A percentile compares a stretch with the other conserved stretches of the same genome.
Evolutionary conservation across 2,113 vertebrate genomes (phyloP).

Genomic region (Regulus satrapa): DNA sequence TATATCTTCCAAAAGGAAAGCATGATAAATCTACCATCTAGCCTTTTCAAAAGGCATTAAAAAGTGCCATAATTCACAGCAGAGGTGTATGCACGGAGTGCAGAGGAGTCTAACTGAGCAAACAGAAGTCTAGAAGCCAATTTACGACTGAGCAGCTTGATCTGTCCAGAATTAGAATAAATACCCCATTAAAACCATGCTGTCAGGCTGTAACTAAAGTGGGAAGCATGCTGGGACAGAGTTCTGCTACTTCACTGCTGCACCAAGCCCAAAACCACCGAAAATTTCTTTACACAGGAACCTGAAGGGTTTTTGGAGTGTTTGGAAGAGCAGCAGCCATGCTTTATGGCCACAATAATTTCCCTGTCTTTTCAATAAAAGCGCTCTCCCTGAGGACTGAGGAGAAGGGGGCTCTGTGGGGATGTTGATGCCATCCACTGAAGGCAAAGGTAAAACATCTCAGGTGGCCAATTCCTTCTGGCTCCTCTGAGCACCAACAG

Average conservation of each 20-base stretch:
- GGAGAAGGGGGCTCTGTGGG: background rate
- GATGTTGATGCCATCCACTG: background rate
- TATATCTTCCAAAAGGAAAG: background rate
- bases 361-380: background rate
- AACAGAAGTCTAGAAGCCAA: background rate
- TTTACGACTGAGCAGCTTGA: background rate
- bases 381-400: fast-evolving
- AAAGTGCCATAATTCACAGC: background rate
- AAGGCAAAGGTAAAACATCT: background rate
- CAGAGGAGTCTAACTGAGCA: background rate
- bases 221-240: background rate
- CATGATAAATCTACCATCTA: background rate
- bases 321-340: background rate
- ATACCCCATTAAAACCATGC: background rate
- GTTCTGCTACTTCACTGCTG: background rate
- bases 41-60: background rate
- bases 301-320: background rate
- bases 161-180: background rate
- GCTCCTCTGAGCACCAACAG: background rate
- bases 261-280: background rate
- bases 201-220: background rate
- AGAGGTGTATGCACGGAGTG: background rate
- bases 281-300: background rate
- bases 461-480: background rate
- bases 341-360: background rate